Conservation (phyloP, 2,888 invertebrate species). For the Chrysopilus asiliformis region DNA sequence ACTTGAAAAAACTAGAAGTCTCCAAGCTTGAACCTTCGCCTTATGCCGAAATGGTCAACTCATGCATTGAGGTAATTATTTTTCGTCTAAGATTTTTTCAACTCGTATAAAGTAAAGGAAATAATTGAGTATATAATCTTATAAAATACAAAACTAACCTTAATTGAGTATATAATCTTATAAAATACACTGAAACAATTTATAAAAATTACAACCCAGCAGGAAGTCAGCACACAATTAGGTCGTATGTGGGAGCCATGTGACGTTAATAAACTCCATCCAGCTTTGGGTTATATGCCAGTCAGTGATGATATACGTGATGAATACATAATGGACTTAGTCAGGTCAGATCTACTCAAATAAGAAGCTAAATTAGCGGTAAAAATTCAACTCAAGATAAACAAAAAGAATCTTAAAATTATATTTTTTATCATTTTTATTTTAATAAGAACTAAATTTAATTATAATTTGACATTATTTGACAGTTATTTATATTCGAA, state of each 20-base stretch:
- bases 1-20: constrained; percentile 31
- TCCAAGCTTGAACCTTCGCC: constrained; percentile 30
- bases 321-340: constrained; percentile 31
- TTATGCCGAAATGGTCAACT: constrained; percentile 23
- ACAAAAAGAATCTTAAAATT: no score
- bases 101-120: background rate
- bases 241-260: constrained; percentile 31
- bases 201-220: constrained; percentile 4
- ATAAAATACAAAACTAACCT: background rate
- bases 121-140: background rate
- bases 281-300: constrained; percentile 26
- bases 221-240: constrained; percentile 32
- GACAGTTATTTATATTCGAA: no score
- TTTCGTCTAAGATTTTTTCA: background rate
- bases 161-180: background rate
- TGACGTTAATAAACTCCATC: constrained; percentile 25
- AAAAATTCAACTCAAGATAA: no score
- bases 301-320: constrained; percentile 31
- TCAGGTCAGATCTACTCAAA: constrained; percentile 28
- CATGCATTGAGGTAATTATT: constrained; percentile 24
- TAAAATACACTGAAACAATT: background rate
- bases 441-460: no score
- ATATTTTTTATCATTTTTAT: no score
- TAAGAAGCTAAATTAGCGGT: no score
- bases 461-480: no score